Conservation (phyloP, 2,797 vertebrate species). For the Myiotriccus ornatus region DNA sequence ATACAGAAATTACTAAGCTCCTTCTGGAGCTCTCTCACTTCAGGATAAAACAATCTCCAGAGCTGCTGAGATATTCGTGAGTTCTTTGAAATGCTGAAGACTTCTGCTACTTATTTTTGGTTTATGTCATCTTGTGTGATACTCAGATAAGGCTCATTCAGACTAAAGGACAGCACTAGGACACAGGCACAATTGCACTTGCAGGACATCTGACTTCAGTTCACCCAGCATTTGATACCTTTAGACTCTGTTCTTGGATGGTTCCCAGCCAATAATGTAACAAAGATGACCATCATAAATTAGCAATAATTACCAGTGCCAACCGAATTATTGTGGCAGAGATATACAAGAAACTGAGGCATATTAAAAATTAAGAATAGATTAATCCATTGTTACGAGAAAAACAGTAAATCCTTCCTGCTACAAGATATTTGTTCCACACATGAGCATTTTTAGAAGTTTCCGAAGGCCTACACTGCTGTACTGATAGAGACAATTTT, state of each 20-base stretch:
- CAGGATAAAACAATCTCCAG: neutral
- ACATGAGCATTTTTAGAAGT: neutral
- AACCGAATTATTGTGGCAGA: neutral
- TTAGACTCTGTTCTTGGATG: neutral
- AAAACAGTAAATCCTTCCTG: neutral
- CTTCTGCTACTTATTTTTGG: neutral
- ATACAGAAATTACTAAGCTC: neutral
- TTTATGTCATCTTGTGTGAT: neutral
- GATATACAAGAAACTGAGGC: neutral
- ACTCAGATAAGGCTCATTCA: neutral
- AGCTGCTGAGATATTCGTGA: neutral
- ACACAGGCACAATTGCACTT: neutral
- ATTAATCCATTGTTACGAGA: neutral
- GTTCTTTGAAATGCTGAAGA: neutral
- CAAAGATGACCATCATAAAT: neutral
- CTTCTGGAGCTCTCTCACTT: neutral
- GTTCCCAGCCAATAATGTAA: neutral
- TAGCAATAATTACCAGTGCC: neutral
- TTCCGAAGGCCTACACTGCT: neutral
- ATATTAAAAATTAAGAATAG: neutral
- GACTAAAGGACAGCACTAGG: neutral
- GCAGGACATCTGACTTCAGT: neutral
- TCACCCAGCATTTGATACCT: accelerated
- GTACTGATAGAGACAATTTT: neutral
- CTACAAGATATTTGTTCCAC: neutral